Conservation (phyloP, 2,797 vertebrate species). For the Sphenopsis melanotis region DNA sequence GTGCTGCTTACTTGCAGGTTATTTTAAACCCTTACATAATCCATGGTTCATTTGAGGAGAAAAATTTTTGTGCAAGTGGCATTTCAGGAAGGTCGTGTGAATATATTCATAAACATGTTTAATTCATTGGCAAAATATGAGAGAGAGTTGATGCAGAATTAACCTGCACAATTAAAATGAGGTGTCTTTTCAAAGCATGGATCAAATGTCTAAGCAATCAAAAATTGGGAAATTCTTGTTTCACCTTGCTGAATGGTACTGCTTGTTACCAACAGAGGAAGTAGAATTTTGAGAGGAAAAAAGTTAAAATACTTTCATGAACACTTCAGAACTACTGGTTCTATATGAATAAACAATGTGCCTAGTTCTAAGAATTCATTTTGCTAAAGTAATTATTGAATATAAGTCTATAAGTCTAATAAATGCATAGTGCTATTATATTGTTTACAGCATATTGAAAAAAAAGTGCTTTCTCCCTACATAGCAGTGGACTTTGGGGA, state of each 20-base stretch:
- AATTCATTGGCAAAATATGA: neutral
- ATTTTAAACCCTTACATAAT: neutral
- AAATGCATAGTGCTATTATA: neutral
- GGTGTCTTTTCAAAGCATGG: neutral
- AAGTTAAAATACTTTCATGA: neutral
- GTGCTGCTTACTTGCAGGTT: neutral
- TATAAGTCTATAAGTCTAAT: neutral
- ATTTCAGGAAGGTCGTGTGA: neutral
- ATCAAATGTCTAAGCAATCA: neutral
- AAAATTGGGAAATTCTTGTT: neutral
- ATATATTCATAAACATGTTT: neutral
- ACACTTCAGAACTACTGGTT: neutral
- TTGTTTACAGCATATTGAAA: neutral
- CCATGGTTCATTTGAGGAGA: neutral
- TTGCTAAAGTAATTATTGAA: neutral
- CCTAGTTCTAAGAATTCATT: neutral
- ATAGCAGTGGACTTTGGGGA: rapidly evolving
- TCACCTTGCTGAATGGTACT: neutral
- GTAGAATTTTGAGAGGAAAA: neutral
- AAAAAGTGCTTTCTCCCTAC: neutral
- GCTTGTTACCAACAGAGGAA: neutral
- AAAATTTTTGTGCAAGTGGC: neutral
- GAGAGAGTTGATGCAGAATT: neutral
- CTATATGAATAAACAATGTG: neutral
- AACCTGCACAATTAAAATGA: neutral